A percentile compares a stretch with the other conserved stretches of the same genome.
Conservation (phyloP, 2,797 vertebrate species). For the Falco concolor region DNA sequence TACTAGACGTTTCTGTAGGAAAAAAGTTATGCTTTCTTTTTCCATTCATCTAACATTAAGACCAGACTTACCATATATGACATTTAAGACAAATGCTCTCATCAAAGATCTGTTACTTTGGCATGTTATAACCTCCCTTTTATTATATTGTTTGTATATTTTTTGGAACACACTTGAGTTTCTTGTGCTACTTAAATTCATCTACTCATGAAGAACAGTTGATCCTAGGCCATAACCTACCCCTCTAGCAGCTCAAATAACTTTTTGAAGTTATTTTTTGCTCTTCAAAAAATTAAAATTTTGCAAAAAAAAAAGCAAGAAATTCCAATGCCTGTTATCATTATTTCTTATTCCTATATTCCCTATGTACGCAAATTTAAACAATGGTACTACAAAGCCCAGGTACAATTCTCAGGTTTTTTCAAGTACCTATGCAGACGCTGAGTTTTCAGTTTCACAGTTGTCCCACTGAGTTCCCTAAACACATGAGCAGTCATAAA, state of each 20-base stretch:
- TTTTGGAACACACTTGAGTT: background rate
- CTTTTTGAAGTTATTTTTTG: background rate
- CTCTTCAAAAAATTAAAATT: background rate
- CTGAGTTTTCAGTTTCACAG: background rate
- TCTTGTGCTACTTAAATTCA: background rate
- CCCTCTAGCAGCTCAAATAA: background rate
- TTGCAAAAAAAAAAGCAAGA: background rate
- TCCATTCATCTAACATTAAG: background rate
- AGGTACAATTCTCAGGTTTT: background rate
- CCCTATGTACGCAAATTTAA: background rate
- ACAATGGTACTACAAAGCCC: background rate
- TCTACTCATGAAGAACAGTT: background rate
- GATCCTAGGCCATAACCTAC: background rate
- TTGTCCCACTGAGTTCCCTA: background rate
- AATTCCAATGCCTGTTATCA: background rate
- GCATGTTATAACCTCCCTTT: background rate
- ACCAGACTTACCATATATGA: background rate
- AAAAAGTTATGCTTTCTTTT: background rate
- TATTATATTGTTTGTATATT: background rate
- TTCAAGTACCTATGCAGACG: background rate
- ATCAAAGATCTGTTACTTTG: background rate
- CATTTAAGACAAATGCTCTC: background rate
- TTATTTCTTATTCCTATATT: background rate
- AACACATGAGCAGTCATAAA: background rate
- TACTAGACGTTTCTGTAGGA: background rate